A percentile compares a stretch with the other conserved stretches of the same genome.
These are phyloP conservation scores for Subacronicta megacephala DNA, from an alignment of 2,888 invertebrate genomes.

Conservation along the genomic window DNA sequence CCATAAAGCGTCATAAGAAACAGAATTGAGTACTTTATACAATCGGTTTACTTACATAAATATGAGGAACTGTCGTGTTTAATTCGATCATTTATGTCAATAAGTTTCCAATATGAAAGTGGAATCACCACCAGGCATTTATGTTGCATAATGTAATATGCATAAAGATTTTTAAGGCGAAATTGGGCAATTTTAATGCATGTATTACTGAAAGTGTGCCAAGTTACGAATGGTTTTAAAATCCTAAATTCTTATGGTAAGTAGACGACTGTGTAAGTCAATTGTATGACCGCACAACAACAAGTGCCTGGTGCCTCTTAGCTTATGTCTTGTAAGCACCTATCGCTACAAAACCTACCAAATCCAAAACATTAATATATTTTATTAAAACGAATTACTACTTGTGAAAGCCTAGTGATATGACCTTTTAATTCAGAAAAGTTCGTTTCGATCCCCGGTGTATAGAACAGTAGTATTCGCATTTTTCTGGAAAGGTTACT, in stretches of 20 bases:
- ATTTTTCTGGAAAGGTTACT: too few species aligned
- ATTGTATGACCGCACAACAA: too few species aligned
- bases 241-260: not conserved
- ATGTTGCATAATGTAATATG: slow-evolving; percentile 26
- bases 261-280: too few species aligned
- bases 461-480: too few species aligned
- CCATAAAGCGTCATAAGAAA: slow-evolving; percentile 19
- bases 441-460: too few species aligned
- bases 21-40: slow-evolving; percentile 23
- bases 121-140: slow-evolving; percentile 15
- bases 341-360: too few species aligned
- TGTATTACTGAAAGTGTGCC: not conserved
- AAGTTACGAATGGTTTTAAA: not conserved
- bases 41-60: slow-evolving; percentile 39
- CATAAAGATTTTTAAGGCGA: slow-evolving; percentile 6
- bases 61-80: slow-evolving; percentile 27
- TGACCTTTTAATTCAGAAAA: too few species aligned
- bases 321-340: too few species aligned
- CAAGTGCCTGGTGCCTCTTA: too few species aligned
- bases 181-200: slow-evolving; percentile 15
- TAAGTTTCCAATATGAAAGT: slow-evolving; percentile 43
- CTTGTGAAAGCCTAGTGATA: too few species aligned
- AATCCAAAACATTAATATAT: too few species aligned
- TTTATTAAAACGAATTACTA: too few species aligned
- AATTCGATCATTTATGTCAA: slow-evolving; percentile 21